Evolutionary conservation across 2,797 vertebrate genomes (phyloP).

Genomic region (Channallabes apus): DNA sequence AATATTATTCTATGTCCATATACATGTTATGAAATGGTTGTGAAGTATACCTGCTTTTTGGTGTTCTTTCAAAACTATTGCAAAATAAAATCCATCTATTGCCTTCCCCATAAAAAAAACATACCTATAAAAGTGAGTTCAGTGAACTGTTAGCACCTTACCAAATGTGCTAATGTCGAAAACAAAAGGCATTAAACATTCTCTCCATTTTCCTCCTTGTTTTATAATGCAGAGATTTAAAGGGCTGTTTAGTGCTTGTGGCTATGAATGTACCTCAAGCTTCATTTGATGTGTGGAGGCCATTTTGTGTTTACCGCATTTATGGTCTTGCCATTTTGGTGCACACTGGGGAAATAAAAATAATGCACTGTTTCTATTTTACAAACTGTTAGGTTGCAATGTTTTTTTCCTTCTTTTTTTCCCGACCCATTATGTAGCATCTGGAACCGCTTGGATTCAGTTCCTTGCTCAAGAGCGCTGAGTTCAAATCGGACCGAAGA

Average conservation of each 20-base stretch:
- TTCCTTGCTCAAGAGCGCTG: background rate
- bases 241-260: constrained; percentile 29
- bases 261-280: constrained; percentile 24
- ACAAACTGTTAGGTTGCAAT: background rate
- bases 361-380: constrained; percentile 4
- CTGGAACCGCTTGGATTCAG: constrained; percentile 10
- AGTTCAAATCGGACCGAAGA: constrained; percentile 11
- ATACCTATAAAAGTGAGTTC: constrained; percentile 1
- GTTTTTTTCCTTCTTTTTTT: constrained; percentile 1
- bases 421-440: background rate
- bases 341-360: constrained; percentile 22
- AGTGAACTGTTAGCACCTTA: background rate
- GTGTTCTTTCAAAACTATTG: background rate
- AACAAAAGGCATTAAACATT: constrained; percentile 10
- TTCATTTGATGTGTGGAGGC: constrained; percentile 25
- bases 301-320: constrained; percentile 34
- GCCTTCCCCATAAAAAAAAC: background rate
- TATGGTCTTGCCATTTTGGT: constrained; percentile 13
- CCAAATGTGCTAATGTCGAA: background rate
- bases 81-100: constrained; percentile 10
- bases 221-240: constrained; percentile 17
- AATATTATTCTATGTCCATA: background rate
- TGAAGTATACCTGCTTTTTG: background rate
- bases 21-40: background rate
- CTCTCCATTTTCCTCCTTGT: background rate